phyloP scores from a whole-genome alignment of 1,140 invertebrate genomes.

The Drosophila teissieri region DNA sequence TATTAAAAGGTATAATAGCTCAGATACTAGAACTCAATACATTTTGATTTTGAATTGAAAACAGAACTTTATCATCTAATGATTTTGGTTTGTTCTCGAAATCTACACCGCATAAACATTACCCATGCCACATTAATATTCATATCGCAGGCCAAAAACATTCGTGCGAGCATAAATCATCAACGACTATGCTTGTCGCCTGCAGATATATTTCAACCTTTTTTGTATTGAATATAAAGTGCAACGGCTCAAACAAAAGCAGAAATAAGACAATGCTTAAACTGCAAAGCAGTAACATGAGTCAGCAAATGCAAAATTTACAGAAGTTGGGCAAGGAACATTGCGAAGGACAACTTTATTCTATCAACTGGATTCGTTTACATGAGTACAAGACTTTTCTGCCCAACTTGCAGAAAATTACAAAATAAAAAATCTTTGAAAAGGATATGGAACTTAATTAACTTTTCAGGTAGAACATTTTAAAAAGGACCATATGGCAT shows the following conservation, averaged over 20 bases:
- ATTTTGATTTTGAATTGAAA: too few relatives aligned
- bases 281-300: conserved; percentile 11
- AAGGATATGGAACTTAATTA: not conserved
- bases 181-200: conserved; percentile 11
- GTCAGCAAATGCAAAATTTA: conserved; percentile 3
- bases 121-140: conserved; percentile 20
- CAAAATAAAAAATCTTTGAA: not conserved
- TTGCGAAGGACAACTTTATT: not conserved
- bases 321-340: not conserved
- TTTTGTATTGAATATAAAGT: conserved; percentile 17
- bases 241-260: conserved; percentile 32
- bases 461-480: too few relatives aligned
- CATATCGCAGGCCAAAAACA: conserved; percentile 27
- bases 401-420: too few relatives aligned
- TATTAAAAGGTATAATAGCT: too few relatives aligned
- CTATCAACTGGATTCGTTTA: not conserved
- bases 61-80: too few relatives aligned
- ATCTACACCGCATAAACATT: conserved; percentile 4
- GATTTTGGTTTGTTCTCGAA: not conserved
- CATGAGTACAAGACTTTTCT: not conserved
- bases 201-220: conserved; percentile 11
- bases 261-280: conserved; percentile 14
- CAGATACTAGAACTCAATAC: too few relatives aligned
- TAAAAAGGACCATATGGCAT: too few relatives aligned
- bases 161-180: conserved; percentile 47